These are phyloP conservation scores for Amblyjoppa proteus DNA, from an alignment of 2,888 invertebrate species.

Conservation along the genomic window DNA sequence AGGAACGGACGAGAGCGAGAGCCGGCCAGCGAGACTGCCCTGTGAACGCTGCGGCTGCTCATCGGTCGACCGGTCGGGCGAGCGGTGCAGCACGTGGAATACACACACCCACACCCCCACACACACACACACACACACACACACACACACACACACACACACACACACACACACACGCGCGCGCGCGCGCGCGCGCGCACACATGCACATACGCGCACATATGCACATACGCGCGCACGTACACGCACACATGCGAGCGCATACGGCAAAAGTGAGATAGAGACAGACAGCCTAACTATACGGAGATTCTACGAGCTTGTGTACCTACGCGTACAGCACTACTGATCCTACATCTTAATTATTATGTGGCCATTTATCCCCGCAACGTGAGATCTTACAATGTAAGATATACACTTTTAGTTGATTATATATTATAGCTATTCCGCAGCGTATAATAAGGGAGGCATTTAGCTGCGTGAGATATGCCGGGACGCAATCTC, in stretches of 20 bases:
- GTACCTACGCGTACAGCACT: constrained; percentile 42
- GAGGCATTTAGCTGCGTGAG: constrained; percentile 33
- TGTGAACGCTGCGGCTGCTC: constrained; percentile 44
- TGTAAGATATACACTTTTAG: constrained; percentile 54
- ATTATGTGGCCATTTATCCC: constrained; percentile 64
- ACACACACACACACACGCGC: too few relatives aligned
- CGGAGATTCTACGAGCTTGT: constrained; percentile 53
- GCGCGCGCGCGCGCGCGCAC: too few relatives aligned
- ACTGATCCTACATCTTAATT: constrained; percentile 67
- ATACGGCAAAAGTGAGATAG: background rate
- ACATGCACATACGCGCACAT: too few relatives aligned
- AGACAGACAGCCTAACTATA: constrained; percentile 7
- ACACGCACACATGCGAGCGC: too few relatives aligned
- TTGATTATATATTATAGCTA: constrained; percentile 1
- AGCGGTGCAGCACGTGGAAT: constrained; percentile 24
- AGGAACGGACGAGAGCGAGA: constrained; percentile 40
- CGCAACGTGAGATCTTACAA: constrained; percentile 64
- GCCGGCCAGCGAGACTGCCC: constrained; percentile 23
- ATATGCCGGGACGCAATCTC: constrained; percentile 31
- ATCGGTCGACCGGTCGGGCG: constrained; percentile 58
- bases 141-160: too few relatives aligned
- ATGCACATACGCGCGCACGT: too few relatives aligned
- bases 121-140: too few relatives aligned
- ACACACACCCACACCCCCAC: background rate
- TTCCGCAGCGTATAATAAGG: constrained; percentile 46